Percentiles rank a stretch among this genome's conserved stretches.
These are phyloP conservation scores for Porphyrio hochstetteri DNA, from an alignment of 2,113 vertebrate genomes.

Conservation along the genomic window DNA sequence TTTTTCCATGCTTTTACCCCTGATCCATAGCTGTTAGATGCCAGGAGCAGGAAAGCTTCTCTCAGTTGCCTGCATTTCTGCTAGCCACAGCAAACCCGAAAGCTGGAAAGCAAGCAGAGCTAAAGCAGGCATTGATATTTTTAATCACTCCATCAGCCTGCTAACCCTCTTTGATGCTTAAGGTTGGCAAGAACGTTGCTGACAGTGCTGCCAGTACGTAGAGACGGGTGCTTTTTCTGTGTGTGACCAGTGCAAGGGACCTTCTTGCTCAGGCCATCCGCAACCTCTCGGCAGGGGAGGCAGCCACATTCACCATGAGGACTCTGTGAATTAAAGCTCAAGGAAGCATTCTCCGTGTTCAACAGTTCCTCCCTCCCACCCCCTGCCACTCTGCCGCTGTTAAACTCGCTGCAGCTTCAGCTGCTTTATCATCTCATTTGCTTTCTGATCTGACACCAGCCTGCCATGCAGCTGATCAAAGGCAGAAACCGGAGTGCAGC, in stretches of 20 bases:
- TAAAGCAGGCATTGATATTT: not conserved
- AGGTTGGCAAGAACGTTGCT: not conserved
- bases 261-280: not conserved
- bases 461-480: constrained; percentile 74
- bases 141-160: not conserved
- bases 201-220: not conserved
- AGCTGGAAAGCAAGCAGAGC: not conserved
- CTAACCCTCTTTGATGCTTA: not conserved
- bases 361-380: not conserved
- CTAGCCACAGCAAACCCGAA: not conserved
- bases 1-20: not conserved
- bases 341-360: not conserved
- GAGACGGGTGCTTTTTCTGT: not conserved
- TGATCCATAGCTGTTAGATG: not conserved
- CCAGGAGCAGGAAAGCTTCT: not conserved
- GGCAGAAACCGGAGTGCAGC: constrained; percentile 47
- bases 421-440: constrained; percentile 73
- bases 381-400: not conserved
- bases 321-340: not conserved
- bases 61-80: not conserved
- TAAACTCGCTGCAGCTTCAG: constrained; percentile 37
- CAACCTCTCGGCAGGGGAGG: not conserved
- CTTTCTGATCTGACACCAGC: constrained; percentile 69
- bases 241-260: not conserved
- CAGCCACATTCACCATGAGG: not conserved